Percentiles rank a stretch among this genome's conserved stretches.
Conservation (phyloP, 2,888 invertebrate genomes). For the Chrysomela aeneicollis region DNA sequence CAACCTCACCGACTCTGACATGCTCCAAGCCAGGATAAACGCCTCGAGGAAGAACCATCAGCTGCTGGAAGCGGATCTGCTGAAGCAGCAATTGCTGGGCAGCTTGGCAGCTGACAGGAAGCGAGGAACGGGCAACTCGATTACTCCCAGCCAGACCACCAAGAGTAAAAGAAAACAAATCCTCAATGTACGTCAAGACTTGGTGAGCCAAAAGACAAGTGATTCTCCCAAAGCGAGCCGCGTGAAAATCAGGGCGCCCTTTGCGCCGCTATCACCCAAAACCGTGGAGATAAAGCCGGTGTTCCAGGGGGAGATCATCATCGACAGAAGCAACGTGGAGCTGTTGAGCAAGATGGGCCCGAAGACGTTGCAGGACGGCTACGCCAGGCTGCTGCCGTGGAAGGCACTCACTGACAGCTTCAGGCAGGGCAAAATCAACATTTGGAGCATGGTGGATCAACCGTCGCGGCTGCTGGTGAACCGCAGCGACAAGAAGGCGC, state of each 20-base stretch:
- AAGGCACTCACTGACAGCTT: slow-evolving; percentile 45
- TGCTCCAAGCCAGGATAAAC: slow-evolving; percentile 24
- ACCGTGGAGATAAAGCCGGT: slow-evolving; percentile 25
- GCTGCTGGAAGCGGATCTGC: slow-evolving; percentile 28
- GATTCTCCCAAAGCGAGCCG: background rate
- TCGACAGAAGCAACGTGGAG: slow-evolving; percentile 37
- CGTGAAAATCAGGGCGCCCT: background rate
- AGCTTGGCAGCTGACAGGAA: slow-evolving; percentile 1
- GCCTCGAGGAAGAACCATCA: background rate
- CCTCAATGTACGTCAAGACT: slow-evolving; percentile 33
- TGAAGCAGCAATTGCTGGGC: slow-evolving; percentile 23
- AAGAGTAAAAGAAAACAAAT: slow-evolving; percentile 42
- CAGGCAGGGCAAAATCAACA: slow-evolving; percentile 40
- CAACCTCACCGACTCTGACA: slow-evolving; percentile 35
- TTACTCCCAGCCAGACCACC: background rate
- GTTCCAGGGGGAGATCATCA: slow-evolving; percentile 47
- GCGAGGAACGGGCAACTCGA: no score
- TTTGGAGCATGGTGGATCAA: slow-evolving; percentile 47
- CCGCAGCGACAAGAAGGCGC: slow-evolving; percentile 36
- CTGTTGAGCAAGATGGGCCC: slow-evolving; percentile 43
- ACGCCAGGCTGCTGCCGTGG: slow-evolving; percentile 51
- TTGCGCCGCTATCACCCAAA: background rate
- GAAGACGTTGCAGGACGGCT: slow-evolving; percentile 39
- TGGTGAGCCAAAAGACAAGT: background rate
- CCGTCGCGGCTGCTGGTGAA: slow-evolving; percentile 45